Evolutionary conservation across 2,113 vertebrate species (phyloP).

Genomic region (mouse (Mus musculus)): DNA sequence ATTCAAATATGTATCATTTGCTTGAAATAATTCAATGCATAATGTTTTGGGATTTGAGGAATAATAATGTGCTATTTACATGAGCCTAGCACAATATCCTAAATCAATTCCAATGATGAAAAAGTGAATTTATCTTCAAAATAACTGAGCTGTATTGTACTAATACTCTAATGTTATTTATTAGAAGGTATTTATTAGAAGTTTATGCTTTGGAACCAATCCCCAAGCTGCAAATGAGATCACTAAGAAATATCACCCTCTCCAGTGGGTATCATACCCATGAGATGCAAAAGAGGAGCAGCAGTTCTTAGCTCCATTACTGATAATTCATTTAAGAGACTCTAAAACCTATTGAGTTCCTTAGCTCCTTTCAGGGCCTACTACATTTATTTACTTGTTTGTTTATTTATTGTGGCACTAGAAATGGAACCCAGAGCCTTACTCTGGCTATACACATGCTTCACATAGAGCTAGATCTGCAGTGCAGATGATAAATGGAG

Average conservation of each 20-base stretch:
- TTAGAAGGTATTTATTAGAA: not conserved
- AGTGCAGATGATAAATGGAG: not conserved
- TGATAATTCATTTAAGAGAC: not conserved
- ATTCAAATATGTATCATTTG: not conserved
- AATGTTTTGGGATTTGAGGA: not conserved
- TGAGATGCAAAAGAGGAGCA: not conserved
- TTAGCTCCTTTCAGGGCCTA: not conserved
- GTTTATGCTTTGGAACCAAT: not conserved
- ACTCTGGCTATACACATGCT: not conserved
- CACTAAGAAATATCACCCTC: not conserved
- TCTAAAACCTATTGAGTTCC: not conserved
- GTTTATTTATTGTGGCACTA: not conserved
- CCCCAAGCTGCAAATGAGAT: not conserved
- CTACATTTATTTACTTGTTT: not conserved
- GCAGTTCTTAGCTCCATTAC: not conserved
- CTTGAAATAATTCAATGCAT: constrained; percentile 2
- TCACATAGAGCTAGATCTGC: not conserved
- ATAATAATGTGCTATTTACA: constrained; percentile 17
- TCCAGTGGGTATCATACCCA: not conserved
- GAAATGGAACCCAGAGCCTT: too few relatives aligned
- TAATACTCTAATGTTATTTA: not conserved
- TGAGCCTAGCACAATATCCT: not conserved
- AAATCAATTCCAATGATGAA: not conserved
- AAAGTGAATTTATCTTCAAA: not conserved
- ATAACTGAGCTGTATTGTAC: not conserved